phyloP scores from a whole-genome alignment of 2,888 invertebrate species.

The Zaprionus obscuricornis region DNA sequence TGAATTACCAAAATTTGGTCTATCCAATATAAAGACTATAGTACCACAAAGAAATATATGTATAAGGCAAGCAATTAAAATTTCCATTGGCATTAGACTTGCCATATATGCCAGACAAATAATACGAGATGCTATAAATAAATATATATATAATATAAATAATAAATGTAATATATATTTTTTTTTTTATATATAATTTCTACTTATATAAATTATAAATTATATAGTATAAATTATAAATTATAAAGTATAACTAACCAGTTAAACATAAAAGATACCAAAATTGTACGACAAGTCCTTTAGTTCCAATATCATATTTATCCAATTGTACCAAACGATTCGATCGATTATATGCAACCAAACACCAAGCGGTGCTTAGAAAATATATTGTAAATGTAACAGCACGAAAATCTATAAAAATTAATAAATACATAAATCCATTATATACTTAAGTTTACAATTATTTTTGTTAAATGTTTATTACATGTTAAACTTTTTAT shows the following conservation, averaged over 20 bases:
- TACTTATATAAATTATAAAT: conserved; percentile 25
- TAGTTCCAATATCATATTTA: conserved; percentile 55
- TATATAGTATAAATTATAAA: background rate
- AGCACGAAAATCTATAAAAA: conserved; percentile 44
- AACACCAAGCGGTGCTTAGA: conserved; percentile 51
- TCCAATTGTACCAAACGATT: conserved; percentile 58
- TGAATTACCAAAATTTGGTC: conserved; percentile 41
- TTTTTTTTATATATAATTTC: too few species aligned
- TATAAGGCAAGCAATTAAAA: conserved; percentile 31
- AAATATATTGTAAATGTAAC: conserved; percentile 53
- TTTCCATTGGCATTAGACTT: conserved; percentile 48
- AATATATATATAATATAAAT: background rate
- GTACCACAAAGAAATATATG: conserved; percentile 43
- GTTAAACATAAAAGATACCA: conserved; percentile 50
- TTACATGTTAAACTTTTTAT: conserved; percentile 48
- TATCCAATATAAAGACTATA: conserved; percentile 45
- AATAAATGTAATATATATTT: background rate
- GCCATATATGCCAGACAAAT: conserved; percentile 55
- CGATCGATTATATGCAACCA: conserved; percentile 60
- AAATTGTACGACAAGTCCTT: conserved; percentile 55
- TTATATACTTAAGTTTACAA: background rate
- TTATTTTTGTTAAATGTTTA: background rate
- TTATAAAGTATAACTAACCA: conserved; percentile 28
- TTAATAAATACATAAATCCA: background rate
- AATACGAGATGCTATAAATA: conserved; percentile 49